Base-by-base conservation (phyloP, 2,797 vertebrate genomes). In the Anolis apletophallus region DNA sequence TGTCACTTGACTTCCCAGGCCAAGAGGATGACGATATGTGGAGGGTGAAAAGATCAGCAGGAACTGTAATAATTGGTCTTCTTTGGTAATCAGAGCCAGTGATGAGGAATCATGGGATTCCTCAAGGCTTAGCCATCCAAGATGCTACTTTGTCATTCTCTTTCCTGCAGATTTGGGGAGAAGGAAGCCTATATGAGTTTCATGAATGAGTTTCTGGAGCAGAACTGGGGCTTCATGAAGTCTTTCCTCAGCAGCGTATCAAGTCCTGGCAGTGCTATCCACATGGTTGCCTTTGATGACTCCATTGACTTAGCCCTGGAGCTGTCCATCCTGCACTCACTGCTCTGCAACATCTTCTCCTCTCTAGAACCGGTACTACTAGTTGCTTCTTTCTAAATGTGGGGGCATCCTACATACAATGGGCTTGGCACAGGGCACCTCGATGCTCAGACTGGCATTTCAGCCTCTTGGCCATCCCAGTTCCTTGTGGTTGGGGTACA, bases 131-230 rank as follows among this genome's bases (percentile, higher is more conserved):
- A 68, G 83, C 23, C 13, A n/a, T 13, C 54, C n/a, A 12, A 23
- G 32, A 21, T 16, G 40, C 61, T 16, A 46, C 3, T 46, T 46
- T 61, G 68, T 19, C 46, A 52, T 73, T 64, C 46, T 19, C 81
- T 68, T 36, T 85, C 32, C 3, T 85, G 23, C 94, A 99, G 98
- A 91, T 99, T 99, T 90, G 98, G 98, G 0, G 98, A 99, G 90
- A 99, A 99, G 90, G 99, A 99, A 90, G 98, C 97, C 86, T 99
- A 99, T 95, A 99, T 99, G 99, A 93, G 96, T 81, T 99, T 99
- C 86, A 99, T 99, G 98, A 99, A 99, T 0, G 96, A 97, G 29
- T 99, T 99, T 94, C 90, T 99, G 93, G 95, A 98, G 95, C 96
- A 96, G 76, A 96, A 98, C 87, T 97, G 97, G 95, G 96, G 97